phyloP scores from a whole-genome alignment of 2,888 invertebrate genomes.

The Endomychus coccineus region DNA sequence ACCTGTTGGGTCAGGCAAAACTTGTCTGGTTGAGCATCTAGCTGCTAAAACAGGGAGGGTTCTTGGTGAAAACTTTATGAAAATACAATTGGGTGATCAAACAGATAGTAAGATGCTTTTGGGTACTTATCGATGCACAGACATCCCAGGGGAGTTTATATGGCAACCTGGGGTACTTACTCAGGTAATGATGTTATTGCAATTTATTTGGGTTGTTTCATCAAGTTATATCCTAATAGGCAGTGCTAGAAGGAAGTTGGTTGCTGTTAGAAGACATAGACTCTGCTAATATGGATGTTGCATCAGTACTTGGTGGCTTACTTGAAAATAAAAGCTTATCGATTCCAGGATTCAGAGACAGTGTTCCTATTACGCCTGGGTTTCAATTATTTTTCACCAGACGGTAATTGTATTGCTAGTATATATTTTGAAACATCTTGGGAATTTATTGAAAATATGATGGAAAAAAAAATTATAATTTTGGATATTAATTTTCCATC shows the following conservation, averaged over 20 bases:
- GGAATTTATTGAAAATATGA: constrained; percentile 5
- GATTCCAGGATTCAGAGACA: constrained; percentile 84
- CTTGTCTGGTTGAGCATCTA: constrained; percentile 78
- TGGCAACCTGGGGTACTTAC: constrained; percentile 95
- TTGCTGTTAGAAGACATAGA: constrained; percentile 93
- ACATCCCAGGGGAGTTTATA: constrained; percentile 93
- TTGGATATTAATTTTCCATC: not conserved
- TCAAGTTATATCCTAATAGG: no score
- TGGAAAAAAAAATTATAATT: constrained; percentile 2
- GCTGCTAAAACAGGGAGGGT: constrained; percentile 69
- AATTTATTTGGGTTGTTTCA: no score
- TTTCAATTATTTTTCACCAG: constrained; percentile 93
- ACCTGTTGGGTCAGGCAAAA: constrained; percentile 93
- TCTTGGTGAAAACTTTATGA: constrained; percentile 53
- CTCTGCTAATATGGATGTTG: constrained; percentile 86
- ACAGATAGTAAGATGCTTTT: constrained; percentile 92
- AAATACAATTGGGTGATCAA: constrained; percentile 94
- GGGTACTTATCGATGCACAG: constrained; percentile 90
- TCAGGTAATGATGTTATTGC: constrained; percentile 53
- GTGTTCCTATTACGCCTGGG: constrained; percentile 69
- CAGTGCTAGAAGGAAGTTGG: constrained; percentile 83
- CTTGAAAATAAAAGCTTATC: constrained; percentile 74
- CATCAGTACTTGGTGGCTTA: constrained; percentile 77
- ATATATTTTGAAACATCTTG: no score
- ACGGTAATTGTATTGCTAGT: constrained; percentile 48